Percentiles rank a stretch among this genome's conserved stretches.
Conservation (phyloP, 2,113 vertebrate genomes). For the Plotosus lineatus region DNA sequence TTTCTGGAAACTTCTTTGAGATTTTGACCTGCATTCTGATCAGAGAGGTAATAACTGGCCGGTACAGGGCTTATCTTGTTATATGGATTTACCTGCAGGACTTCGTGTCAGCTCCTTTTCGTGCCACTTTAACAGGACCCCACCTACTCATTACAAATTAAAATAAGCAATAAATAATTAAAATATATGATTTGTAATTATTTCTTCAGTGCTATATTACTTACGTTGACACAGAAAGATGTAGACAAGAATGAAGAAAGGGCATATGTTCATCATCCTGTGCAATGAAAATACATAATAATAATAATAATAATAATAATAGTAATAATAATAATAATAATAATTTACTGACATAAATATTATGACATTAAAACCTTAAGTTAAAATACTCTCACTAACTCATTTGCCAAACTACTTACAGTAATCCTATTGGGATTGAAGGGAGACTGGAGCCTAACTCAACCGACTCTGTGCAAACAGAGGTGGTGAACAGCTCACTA, state of each 20-base stretch:
- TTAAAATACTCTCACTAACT: no score
- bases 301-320: neutral
- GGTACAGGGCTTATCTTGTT: neutral
- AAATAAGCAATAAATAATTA: neutral
- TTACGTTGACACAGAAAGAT: constrained; percentile 12
- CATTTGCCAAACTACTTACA: no score
- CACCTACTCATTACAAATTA: constrained; percentile 6
- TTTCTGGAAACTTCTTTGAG: neutral
- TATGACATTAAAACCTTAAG: neutral
- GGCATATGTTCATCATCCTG: neutral
- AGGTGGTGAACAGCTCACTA: no score
- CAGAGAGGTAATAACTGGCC: no score
- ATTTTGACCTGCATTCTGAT: neutral
- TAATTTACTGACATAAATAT: neutral
- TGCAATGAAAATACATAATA: neutral
- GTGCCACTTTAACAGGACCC: neutral
- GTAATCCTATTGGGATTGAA: no score
- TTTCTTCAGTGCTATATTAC: neutral
- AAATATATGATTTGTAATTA: neutral
- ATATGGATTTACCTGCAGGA: constrained; percentile 21
- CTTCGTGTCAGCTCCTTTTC: constrained; percentile 12
- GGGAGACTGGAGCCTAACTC: no score
- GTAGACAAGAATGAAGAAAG: neutral
- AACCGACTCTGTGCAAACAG: no score
- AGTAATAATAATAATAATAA: neutral